Evolutionary conservation across 2,113 vertebrate species (phyloP).

Genomic region (Asarcornis scutulata): DNA sequence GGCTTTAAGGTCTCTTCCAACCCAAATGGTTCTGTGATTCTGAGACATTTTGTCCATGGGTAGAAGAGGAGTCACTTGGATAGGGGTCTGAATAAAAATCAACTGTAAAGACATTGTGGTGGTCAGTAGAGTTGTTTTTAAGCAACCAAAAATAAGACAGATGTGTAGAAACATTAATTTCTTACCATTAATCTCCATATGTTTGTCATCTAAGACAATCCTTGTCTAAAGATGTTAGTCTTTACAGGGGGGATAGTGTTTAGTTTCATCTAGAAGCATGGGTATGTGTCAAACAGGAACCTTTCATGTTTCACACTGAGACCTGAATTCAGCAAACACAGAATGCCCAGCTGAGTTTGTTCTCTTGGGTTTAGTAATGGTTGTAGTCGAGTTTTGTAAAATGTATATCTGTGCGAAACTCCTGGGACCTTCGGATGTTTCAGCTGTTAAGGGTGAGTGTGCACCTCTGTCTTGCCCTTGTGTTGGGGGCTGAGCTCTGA

Average conservation of each 20-base stretch:
- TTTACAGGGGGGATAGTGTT: not conserved
- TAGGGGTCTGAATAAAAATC: not conserved
- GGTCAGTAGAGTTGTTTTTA: not conserved
- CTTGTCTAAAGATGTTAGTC: not conserved
- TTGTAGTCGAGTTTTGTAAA: not conserved
- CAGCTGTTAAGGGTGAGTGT: not conserved
- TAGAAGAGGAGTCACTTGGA: not conserved
- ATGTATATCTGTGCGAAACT: not conserved
- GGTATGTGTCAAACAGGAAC: not conserved
- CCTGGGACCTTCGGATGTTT: not conserved
- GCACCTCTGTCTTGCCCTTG: fast-evolving
- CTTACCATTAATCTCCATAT: not conserved
- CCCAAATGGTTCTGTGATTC: too few relatives aligned
- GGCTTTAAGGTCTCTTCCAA: too few relatives aligned
- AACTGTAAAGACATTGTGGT: not conserved
- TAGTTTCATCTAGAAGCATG: not conserved
- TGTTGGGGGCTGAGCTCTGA: not conserved
- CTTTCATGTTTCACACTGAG: not conserved
- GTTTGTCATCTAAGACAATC: not conserved
- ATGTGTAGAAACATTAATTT: not conserved
- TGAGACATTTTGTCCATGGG: not conserved
- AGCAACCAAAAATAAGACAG: not conserved
- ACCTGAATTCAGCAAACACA: not conserved
- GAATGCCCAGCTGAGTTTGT: not conserved
- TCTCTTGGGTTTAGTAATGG: not conserved